Conservation (phyloP, 2,888 invertebrate species). For the Ornithoptera alexandrae region DNA sequence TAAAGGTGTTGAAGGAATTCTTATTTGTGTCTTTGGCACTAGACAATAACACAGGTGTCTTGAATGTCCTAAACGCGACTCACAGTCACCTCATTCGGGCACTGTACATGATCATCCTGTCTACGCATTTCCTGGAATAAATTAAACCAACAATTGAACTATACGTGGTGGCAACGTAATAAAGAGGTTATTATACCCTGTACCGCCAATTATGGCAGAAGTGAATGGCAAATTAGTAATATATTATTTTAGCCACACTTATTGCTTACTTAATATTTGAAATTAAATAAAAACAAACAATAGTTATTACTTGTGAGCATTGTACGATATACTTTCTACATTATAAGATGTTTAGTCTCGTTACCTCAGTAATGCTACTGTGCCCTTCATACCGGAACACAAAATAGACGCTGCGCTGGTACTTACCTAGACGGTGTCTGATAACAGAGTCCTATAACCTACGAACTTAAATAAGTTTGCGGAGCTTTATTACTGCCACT, state of each 20-base stretch:
- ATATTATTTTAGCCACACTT: conserved; percentile 5
- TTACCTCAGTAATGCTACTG: no score
- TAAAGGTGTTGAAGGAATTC: no score
- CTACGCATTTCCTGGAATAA: conserved; percentile 31
- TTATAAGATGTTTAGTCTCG: no score
- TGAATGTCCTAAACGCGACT: conserved; percentile 24
- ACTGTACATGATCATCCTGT: conserved; percentile 25
- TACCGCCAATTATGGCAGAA: conserved; percentile 13
- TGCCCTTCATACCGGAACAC: no score
- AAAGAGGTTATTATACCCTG: conserved; percentile 27
- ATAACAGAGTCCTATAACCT: no score
- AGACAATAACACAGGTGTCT: conserved; percentile 24
- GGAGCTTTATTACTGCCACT: no score
- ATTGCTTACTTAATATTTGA: not conserved
- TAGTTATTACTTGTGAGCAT: not conserved
- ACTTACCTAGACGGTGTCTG: no score
- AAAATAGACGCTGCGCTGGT: no score
- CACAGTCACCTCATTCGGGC: conserved; percentile 26
- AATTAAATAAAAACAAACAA: not conserved
- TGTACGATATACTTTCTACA: no score
- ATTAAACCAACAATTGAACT: conserved; percentile 32
- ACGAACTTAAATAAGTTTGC: no score
- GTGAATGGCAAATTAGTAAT: conserved; percentile 25
- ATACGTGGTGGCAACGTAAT: conserved; percentile 27
- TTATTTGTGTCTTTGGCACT: not conserved